Percentiles rank a stretch among this genome's conserved stretches.
Conservation (phyloP, 2,888 invertebrate genomes). For the Clistopyga incitator region DNA sequence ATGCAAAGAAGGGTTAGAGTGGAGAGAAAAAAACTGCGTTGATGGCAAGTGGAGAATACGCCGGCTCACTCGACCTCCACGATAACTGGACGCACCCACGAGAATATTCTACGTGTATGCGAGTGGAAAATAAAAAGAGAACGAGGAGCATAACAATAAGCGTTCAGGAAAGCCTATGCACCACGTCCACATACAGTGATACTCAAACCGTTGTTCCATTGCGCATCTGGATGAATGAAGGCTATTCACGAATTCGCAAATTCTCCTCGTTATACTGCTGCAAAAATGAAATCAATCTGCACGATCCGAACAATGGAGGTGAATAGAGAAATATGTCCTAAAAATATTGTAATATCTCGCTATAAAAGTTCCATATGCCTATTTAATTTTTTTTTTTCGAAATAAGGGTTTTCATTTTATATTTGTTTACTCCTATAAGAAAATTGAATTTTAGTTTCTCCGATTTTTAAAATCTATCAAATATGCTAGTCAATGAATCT, state of each 20-base stretch:
- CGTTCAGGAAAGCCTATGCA: not conserved
- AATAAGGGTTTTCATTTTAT: too few relatives aligned
- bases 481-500: too few relatives aligned
- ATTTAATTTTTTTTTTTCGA: too few relatives aligned
- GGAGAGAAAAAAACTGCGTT: conserved; percentile 20
- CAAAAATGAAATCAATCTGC: not conserved
- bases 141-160: conserved; percentile 18
- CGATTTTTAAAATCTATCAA: too few relatives aligned
- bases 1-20: conserved; percentile 35
- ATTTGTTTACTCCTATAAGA: too few relatives aligned
- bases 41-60: conserved; percentile 53
- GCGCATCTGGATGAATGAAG: not conserved
- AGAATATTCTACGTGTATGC: conserved; percentile 24
- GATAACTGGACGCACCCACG: conserved; percentile 42
- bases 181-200: conserved; percentile 3
- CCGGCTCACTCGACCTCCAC: conserved; percentile 24
- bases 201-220: not conserved
- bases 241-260: conserved; percentile 1
- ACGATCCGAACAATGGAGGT: not conserved
- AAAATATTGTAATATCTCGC: too few relatives aligned
- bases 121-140: conserved; percentile 16
- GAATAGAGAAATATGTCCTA: not conserved
- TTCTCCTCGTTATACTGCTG: not conserved
- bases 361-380: too few relatives aligned
- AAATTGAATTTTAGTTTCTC: too few relatives aligned